A percentile compares a stretch with the other conserved stretches of the same genome.
phyloP scores from a whole-genome alignment of 2,888 invertebrate genomes.

The Cephus rjabovi region DNA sequence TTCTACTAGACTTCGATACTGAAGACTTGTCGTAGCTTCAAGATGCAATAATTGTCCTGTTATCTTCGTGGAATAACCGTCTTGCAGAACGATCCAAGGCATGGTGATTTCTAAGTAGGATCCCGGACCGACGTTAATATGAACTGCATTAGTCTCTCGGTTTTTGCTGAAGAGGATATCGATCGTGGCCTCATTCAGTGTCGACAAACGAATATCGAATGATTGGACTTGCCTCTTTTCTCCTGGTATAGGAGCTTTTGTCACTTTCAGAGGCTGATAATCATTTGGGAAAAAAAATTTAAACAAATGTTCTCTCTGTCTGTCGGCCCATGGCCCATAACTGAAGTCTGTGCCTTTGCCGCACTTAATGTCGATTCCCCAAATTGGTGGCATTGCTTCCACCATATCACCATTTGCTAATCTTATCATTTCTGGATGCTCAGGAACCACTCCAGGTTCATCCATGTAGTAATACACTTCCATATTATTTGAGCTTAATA shows the following conservation, averaged over 20 bases:
- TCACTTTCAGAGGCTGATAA: constrained; percentile 83
- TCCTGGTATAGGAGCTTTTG: constrained; percentile 86
- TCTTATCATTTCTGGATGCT: constrained; percentile 89
- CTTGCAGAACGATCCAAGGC: constrained; percentile 90
- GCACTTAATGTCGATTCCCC: constrained; percentile 96
- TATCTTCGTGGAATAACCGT: constrained; percentile 91
- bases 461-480: constrained; percentile 98
- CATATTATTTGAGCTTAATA: constrained; percentile 94
- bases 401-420: constrained; percentile 94
- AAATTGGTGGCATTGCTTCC: constrained; percentile 92
- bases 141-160: constrained; percentile 96
- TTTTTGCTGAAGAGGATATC: constrained; percentile 97
- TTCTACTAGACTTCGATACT: constrained; percentile 91
- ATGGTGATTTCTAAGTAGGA: constrained; percentile 97
- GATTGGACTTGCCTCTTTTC: constrained; percentile 89
- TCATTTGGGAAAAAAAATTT: constrained; percentile 96
- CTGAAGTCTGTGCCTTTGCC: constrained; percentile 95
- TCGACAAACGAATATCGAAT: constrained; percentile 92
- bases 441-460: constrained; percentile 92
- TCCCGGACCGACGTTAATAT: constrained; percentile 94
- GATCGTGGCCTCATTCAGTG: constrained; percentile 92
- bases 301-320: constrained; percentile 94
- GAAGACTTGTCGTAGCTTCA: constrained; percentile 95
- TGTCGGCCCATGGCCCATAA: constrained; percentile 99
- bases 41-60: constrained; percentile 94